phyloP scores from a whole-genome alignment of 1,140 invertebrate genomes.

The Plectrocnemia conspersa region DNA sequence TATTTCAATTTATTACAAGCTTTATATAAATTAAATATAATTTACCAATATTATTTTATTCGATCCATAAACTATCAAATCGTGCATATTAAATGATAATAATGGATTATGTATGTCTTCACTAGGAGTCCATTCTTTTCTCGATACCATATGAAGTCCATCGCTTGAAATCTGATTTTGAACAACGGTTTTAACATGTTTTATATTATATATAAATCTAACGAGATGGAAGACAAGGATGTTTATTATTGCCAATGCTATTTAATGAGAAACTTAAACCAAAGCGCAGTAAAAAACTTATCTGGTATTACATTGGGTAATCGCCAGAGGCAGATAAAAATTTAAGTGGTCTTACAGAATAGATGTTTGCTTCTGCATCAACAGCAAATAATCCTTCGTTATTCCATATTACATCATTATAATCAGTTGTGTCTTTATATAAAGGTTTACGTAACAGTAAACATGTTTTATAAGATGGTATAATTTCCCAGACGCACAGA shows the following conservation, averaged over 20 bases:
- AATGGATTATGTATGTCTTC: slow-evolving; percentile 35
- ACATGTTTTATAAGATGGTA: slow-evolving; percentile 43
- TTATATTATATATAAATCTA: too few species aligned
- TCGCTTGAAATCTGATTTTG: slow-evolving; percentile 41
- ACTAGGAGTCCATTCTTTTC: slow-evolving; percentile 41
- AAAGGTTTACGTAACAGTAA: slow-evolving; percentile 40
- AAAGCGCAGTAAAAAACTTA: too few species aligned
- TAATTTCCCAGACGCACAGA: slow-evolving; percentile 47
- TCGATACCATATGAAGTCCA: slow-evolving; percentile 41
- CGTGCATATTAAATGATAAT: slow-evolving; percentile 38
- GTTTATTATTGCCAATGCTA: too few species aligned
- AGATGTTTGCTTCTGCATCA: slow-evolving; percentile 41
- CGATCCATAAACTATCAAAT: background rate
- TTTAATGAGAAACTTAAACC: too few species aligned
- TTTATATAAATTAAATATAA: too few species aligned
- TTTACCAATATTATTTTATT: background rate
- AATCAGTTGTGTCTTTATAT: slow-evolving; percentile 39
- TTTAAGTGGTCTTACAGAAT: slow-evolving; percentile 38
- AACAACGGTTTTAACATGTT: too few species aligned
- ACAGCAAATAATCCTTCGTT: slow-evolving; percentile 46
- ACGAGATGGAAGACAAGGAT: too few species aligned
- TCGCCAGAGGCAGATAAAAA: background rate
- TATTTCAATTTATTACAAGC: too few species aligned
- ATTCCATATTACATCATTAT: slow-evolving; percentile 42
- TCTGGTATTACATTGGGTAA: too few species aligned